A percentile compares a stretch with the other conserved stretches of the same genome.
Conservation (phyloP, 2,888 invertebrate genomes). For the Folsomia manolachei region DNA sequence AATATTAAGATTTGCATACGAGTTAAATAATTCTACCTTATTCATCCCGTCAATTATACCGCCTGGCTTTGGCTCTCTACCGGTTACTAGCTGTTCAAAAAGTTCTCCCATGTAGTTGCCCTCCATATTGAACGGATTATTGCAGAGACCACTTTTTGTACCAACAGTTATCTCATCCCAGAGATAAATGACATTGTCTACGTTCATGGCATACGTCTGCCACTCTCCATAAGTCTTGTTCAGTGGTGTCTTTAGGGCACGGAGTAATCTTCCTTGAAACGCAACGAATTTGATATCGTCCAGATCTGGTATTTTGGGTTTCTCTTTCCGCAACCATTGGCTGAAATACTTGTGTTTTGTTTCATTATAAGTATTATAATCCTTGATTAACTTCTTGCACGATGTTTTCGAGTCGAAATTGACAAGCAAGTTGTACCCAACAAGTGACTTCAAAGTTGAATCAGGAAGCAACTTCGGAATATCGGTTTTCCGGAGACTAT, state of each 20-base stretch:
- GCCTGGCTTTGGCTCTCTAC: not conserved
- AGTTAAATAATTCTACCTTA: not conserved
- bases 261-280: not conserved
- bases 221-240: not conserved
- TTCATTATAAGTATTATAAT: not conserved
- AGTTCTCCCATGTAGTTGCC: not conserved
- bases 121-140: not conserved
- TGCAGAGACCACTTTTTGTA: not conserved
- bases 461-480: not conserved
- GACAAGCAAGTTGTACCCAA: not conserved
- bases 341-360: not conserved
- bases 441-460: not conserved
- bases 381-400: not conserved
- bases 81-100: not conserved
- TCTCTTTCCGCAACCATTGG: not conserved
- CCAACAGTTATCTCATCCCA: not conserved
- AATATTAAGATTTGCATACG: not conserved
- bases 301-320: not conserved
- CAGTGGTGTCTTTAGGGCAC: not conserved
- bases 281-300: not conserved
- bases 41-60: not conserved
- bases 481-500: not conserved
- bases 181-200: not conserved
- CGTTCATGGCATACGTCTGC: not conserved
- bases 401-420: not conserved